A percentile compares a stretch with the other conserved stretches of the same genome.
phyloP scores from a whole-genome alignment of 2,113 vertebrate genomes.

The Psephotus haematonotus region DNA sequence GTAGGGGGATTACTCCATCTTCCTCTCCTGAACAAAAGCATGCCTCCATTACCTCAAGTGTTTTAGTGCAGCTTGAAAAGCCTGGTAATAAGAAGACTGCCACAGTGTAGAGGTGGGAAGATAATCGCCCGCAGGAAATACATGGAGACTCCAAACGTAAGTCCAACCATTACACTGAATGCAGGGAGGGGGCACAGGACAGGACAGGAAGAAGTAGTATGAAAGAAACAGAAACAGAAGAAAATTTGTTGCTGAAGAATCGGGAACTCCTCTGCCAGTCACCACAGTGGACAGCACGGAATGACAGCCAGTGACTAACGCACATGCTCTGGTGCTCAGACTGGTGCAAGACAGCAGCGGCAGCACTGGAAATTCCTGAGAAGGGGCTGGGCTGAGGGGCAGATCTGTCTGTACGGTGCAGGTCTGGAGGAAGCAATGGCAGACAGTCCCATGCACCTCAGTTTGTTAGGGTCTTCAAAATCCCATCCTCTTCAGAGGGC shows the following conservation, averaged over 20 bases:
- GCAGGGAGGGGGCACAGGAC: rapidly evolving
- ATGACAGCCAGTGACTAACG: background rate
- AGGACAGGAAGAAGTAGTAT: background rate
- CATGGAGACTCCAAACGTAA: rapidly evolving
- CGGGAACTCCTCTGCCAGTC: background rate
- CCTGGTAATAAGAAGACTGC: background rate
- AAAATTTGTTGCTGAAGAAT: background rate
- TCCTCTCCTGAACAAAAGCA: background rate
- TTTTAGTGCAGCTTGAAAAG: background rate
- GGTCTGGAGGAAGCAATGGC: background rate
- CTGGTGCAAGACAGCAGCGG: background rate
- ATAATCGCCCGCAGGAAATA: background rate
- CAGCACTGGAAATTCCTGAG: background rate
- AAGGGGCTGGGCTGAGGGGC: background rate
- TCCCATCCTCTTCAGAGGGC: background rate
- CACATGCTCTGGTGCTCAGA: background rate
- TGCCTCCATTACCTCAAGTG: background rate
- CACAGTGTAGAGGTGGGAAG: background rate
- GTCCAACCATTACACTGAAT: background rate
- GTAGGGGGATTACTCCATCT: background rate
- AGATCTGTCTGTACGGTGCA: background rate
- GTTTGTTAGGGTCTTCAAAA: background rate
- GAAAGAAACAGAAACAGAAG: background rate
- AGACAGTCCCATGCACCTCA: background rate
- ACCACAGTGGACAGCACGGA: background rate